A percentile compares a stretch with the other conserved stretches of the same genome.
phyloP scores from a whole-genome alignment of 2,888 invertebrate species.

The Enchytraeus crypticus region DNA sequence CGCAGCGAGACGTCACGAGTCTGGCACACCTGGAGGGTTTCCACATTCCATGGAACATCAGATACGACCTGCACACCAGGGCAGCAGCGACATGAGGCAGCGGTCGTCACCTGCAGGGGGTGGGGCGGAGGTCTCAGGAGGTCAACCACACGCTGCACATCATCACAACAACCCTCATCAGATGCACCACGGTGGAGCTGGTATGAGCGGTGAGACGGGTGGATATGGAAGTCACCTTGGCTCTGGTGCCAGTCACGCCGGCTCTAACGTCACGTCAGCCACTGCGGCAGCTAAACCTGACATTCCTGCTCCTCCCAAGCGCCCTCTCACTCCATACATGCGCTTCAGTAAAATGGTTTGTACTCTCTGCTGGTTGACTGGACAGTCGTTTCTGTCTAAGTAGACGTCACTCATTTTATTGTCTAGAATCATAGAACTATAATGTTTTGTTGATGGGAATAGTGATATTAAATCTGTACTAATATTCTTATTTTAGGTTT shows the following conservation, averaged over 20 bases:
- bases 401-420: too few species aligned
- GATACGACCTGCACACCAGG: background rate
- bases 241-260: background rate
- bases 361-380: constrained; percentile 4
- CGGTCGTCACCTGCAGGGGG: constrained; percentile 2
- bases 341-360: constrained; percentile 30
- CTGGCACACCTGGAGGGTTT: background rate
- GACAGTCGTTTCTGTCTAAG: too few species aligned
- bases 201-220: too few species aligned
- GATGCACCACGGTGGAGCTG: too few species aligned
- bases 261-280: background rate
- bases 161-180: background rate
- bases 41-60: background rate
- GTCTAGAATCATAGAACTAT: too few species aligned
- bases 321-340: constrained; percentile 31
- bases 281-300: background rate
- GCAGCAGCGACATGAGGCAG: too few species aligned
- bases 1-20: background rate
- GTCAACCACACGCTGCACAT: too few species aligned
- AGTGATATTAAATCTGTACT: too few species aligned
- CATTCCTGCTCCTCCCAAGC: constrained; percentile 23
- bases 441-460: too few species aligned
- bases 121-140: too few species aligned
- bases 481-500: too few species aligned
- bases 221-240: constrained; percentile 4